A percentile compares a stretch with the other conserved stretches of the same genome.
Conservation (phyloP, 2,888 invertebrate genomes). For the Pasiphila rectangulata region DNA sequence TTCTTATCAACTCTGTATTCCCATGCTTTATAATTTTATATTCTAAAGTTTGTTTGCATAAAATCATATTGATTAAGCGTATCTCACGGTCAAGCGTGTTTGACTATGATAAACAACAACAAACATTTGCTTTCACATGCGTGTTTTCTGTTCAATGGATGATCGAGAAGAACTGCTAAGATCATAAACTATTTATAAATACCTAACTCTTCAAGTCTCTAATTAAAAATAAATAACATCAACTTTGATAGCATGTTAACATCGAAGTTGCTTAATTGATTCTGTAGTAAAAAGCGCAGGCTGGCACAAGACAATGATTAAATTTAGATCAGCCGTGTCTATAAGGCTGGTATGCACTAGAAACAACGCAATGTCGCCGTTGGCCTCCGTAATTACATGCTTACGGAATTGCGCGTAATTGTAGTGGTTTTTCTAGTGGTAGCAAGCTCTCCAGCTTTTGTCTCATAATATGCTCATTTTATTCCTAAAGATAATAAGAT, state of each 20-base stretch:
- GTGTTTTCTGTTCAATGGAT: background rate
- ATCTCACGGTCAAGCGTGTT: constrained; percentile 30
- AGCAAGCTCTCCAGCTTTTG: constrained; percentile 41
- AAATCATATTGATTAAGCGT: constrained; percentile 20
- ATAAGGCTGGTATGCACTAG: constrained; percentile 41
- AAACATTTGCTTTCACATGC: constrained; percentile 28
- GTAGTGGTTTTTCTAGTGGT: constrained; percentile 44
- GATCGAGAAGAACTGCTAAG: background rate
- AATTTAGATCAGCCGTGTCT: constrained; percentile 41
- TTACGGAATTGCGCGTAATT: constrained; percentile 58
- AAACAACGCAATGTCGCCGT: constrained; percentile 51
- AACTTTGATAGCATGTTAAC: too few relatives aligned
- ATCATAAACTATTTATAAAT: background rate
- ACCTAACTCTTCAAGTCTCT: too few relatives aligned
- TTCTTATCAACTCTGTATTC: constrained; percentile 60
- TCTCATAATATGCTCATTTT: constrained; percentile 31
- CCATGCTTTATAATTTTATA: constrained; percentile 56
- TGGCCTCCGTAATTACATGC: constrained; percentile 55
- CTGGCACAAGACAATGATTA: constrained; percentile 33
- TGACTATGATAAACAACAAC: constrained; percentile 19
- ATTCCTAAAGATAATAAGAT: constrained; percentile 10
- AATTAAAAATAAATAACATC: too few relatives aligned
- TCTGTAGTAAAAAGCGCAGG: constrained; percentile 12
- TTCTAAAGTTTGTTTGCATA: constrained; percentile 42
- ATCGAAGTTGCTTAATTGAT: constrained; percentile 1